A percentile compares a stretch with the other conserved stretches of the same genome.
phyloP scores from a whole-genome alignment of 30 jellyfish, hydroid and myxozoan species.

The Euphysa ruthae region DNA sequence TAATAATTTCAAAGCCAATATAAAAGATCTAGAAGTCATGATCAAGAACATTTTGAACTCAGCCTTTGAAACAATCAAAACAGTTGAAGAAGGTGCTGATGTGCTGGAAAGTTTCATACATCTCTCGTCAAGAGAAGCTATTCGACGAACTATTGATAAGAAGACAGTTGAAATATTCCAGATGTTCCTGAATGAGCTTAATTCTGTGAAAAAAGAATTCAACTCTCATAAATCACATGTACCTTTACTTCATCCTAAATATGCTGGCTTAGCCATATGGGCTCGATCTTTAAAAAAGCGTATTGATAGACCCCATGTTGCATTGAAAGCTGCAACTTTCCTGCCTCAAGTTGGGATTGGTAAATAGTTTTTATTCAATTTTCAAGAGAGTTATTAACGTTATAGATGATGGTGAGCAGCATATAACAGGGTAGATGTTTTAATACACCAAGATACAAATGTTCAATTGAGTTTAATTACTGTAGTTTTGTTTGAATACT shows the following conservation, averaged over 20 bases:
- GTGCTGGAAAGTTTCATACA: conserved; percentile 68
- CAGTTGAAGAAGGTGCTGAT: conserved; percentile 89
- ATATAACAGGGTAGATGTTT: too few relatives aligned
- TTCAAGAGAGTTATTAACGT: too few relatives aligned
- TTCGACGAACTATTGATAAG: conserved; percentile 72
- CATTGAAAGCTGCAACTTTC: conserved; percentile 46
- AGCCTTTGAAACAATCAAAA: conserved; percentile 83
- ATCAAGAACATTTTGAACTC: conserved; percentile 74
- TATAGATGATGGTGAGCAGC: too few relatives aligned
- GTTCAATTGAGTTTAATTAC: too few relatives aligned
- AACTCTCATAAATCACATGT: conserved; percentile 64
- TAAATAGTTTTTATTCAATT: too few relatives aligned
- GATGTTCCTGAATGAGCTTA: conserved; percentile 62
- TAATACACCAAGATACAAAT: too few relatives aligned
- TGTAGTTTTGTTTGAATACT: too few relatives aligned
- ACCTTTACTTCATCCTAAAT: conserved; percentile 79
- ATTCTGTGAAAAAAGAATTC: conserved; percentile 87
- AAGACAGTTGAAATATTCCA: conserved; percentile 80
- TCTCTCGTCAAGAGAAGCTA: conserved; percentile 81
- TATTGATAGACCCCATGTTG: conserved; percentile 58
- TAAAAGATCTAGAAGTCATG: conserved; percentile 94
- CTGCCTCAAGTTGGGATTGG: conserved; percentile 79
- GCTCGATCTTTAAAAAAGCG: conserved; percentile 83
- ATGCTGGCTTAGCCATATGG: conserved; percentile 97
- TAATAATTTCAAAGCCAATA: conserved; percentile 76